phyloP scores from a whole-genome alignment of 2,888 invertebrate genomes.

The Pemphredon lugubris region DNA sequence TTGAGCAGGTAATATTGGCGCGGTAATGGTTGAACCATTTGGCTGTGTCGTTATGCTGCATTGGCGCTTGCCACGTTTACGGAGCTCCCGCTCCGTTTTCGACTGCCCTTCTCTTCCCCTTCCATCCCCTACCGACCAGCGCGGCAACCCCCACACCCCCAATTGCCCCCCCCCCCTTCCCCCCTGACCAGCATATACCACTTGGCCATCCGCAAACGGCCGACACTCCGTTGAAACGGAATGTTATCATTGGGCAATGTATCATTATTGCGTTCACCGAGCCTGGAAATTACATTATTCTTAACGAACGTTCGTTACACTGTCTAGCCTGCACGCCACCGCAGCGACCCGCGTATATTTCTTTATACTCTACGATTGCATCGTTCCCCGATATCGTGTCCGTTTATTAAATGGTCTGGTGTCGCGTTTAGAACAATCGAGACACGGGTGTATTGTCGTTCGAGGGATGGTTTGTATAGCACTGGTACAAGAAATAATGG shows the following conservation, averaged over 20 bases:
- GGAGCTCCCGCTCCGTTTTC: constrained; percentile 67
- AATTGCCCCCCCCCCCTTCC: constrained; percentile 10
- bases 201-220: constrained; percentile 43
- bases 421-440: constrained; percentile 32
- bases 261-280: constrained; percentile 69
- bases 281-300: constrained; percentile 69
- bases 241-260: constrained; percentile 72
- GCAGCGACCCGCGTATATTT: constrained; percentile 35
- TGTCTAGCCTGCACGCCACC: not conserved
- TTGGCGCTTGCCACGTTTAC: constrained; percentile 73
- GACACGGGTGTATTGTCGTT: not conserved
- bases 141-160: constrained; percentile 22
- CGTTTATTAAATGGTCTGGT: constrained; percentile 50
- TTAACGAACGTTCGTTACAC: constrained; percentile 64
- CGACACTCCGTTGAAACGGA: constrained; percentile 66
- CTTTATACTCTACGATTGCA: constrained; percentile 31
- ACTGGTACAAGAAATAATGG: constrained; percentile 20
- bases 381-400: constrained; percentile 38
- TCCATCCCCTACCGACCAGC: constrained; percentile 43
- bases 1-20: constrained; percentile 76
- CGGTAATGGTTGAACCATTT: constrained; percentile 74
- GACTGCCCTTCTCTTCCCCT: constrained; percentile 54
- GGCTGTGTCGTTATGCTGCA: constrained; percentile 74
- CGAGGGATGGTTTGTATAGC: constrained; percentile 15
- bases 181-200: constrained; percentile 29